A percentile compares a stretch with the other conserved stretches of the same genome.
Conservation (phyloP, 2,113 vertebrate species). For the Microtus richardsoni region DNA sequence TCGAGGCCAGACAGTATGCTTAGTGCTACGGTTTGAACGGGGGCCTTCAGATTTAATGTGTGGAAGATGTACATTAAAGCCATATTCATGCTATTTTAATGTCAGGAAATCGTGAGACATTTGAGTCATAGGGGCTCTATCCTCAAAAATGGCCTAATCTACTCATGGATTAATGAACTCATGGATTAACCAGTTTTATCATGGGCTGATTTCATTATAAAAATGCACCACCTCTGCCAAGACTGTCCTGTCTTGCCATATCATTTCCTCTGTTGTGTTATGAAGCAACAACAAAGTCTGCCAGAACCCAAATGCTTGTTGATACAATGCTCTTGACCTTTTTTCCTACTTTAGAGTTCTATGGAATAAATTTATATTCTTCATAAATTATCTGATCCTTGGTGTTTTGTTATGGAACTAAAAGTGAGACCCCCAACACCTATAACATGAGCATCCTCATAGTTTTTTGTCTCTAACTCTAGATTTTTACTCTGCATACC, state of each 20-base stretch:
- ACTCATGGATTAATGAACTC: neutral
- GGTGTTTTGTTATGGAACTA: neutral
- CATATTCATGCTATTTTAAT: neutral
- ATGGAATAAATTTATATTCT: neutral
- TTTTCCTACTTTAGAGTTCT: neutral
- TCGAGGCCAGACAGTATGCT: neutral
- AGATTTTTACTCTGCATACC: neutral
- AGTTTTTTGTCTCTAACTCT: neutral
- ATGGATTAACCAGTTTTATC: neutral
- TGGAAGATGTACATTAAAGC: neutral
- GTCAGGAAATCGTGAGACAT: neutral
- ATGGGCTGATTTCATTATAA: neutral
- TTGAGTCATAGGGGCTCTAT: neutral
- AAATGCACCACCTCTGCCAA: neutral
- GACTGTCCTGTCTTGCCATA: neutral
- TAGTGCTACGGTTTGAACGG: neutral
- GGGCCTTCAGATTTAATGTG: neutral
- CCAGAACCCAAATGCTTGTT: neutral
- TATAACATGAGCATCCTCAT: neutral
- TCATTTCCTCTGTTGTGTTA: neutral
- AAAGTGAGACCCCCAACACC: neutral
- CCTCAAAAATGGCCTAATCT: neutral
- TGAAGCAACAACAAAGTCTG: neutral
- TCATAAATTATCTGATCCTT: neutral
- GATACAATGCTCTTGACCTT: neutral